Base-by-base conservation (phyloP, 2,113 vertebrate genomes). In the Eulemur macaco region DNA sequence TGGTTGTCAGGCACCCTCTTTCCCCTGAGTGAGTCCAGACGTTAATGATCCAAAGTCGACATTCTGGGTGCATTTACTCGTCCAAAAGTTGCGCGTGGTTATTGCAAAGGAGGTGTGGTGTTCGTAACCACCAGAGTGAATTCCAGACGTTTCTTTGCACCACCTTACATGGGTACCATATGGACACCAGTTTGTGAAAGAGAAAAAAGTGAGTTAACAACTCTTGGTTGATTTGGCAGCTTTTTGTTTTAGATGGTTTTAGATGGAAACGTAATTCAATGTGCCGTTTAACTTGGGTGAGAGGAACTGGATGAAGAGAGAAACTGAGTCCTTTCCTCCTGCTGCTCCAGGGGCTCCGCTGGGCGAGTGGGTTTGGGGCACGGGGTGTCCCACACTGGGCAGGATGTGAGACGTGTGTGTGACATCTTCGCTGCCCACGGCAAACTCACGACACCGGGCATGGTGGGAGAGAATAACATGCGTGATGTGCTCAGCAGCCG, bases 401-500 rank as follows among this genome's bases (percentile, higher is more conserved):
- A 11, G 10, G 50, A 6, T 7, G 1, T 27, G 13, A 66, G 91
- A 64, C 37, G 69, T 17, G 0, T 1, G 0, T 6, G 0, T 63
- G 45, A 58, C 52, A 1, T 3, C 1, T 1, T 11, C 80, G 25
- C 29, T 15, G 0, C 25, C 45, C 58, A 20, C 45, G 0, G n/a
- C 23, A 54, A 68, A 0, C n/a, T 5, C 37, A 1, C 8, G 60
- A 20, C 63, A 0, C 9, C 1, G n/a, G 34, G 17, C 6, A 0
- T 2, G 7, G 8, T 64, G 37, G 17, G 2, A 6, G 71, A 58
- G 27, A 39, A 34, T 1, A 13, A 50, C 5, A 6, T 29, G 39
- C 13, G 4, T 39, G 23, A 63, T 11, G 1, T 1, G 3, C 66
- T 0, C 0, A 0, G 7, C 4, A 12, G 18, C 20, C 54, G 0